phyloP scores from a whole-genome alignment of 1,140 invertebrate genomes.

The Lordiphosa stackelbergi region DNA sequence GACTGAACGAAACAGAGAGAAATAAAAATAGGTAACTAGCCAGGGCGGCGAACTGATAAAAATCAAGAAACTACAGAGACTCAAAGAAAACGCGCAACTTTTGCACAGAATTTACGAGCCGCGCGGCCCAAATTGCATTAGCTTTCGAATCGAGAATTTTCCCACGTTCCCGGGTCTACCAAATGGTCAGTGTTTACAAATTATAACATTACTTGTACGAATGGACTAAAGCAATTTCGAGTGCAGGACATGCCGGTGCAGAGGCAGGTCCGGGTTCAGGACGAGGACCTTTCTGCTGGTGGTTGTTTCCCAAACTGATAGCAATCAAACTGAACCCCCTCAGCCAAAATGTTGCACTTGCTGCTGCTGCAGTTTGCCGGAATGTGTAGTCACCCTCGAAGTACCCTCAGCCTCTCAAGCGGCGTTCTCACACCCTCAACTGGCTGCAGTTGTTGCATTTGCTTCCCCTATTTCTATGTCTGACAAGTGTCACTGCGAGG shows the following conservation, averaged over 20 bases:
- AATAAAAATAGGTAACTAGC: conserved; percentile 47
- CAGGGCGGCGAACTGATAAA: conserved; percentile 61
- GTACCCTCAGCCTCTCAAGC: conserved; percentile 9
- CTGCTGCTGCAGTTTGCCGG: conserved; percentile 27
- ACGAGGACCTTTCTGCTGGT: conserved; percentile 32
- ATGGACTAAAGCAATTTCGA: conserved; percentile 20
- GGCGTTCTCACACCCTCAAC: conserved; percentile 6
- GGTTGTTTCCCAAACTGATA: conserved; percentile 58
- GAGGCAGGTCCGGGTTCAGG: conserved; percentile 44
- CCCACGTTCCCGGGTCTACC: conserved; percentile 41
- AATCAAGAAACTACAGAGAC: conserved; percentile 36
- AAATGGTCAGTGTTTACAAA: conserved; percentile 19
- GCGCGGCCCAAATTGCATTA: conserved; percentile 58
- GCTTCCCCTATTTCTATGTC: conserved; percentile 43
- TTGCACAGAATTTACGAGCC: conserved; percentile 72
- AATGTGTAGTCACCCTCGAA: conserved; percentile 26
- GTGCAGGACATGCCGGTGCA: conserved; percentile 32
- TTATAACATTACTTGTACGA: conserved; percentile 25
- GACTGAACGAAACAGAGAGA: conserved; percentile 9
- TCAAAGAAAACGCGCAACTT: conserved; percentile 39
- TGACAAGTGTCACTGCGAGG: conserved; percentile 46
- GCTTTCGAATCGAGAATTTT: conserved; percentile 63
- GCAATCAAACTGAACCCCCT: conserved; percentile 43
- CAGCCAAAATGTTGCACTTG: conserved; percentile 34
- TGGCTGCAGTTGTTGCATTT: conserved; percentile 26